Evolutionary conservation across 2,888 invertebrate species (phyloP).

Genomic region (Drosophila paramelanica): DNA sequence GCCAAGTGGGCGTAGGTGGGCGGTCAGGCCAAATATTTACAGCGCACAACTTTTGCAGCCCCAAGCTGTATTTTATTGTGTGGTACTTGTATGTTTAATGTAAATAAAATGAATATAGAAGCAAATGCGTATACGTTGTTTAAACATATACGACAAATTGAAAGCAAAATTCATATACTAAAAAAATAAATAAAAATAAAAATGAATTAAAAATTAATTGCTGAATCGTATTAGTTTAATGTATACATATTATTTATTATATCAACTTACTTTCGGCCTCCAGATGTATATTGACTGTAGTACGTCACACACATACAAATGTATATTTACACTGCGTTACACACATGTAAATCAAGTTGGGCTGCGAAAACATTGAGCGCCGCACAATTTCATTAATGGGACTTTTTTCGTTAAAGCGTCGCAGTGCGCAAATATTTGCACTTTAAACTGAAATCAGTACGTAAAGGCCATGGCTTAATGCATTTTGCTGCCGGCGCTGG

Average conservation of each 20-base stretch:
- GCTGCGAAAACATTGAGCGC: conserved; percentile 42
- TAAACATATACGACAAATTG: conserved; percentile 1
- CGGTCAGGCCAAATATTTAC: conserved; percentile 67
- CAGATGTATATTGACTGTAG: conserved; percentile 16
- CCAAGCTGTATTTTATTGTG: conserved; percentile 51
- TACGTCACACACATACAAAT: conserved; percentile 36
- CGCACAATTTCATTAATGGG: conserved; percentile 72
- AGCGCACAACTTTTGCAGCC: conserved; percentile 61
- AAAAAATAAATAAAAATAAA: neutral
- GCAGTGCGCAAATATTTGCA: conserved; percentile 70
- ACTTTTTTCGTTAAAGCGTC: conserved; percentile 53
- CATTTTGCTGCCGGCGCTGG: conserved; percentile 45
- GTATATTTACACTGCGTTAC: neutral
- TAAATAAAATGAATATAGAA: conserved; percentile 24
- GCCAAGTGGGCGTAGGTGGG: conserved; percentile 19
- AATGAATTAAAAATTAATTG: conserved; percentile 1
- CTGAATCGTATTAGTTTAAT: neutral
- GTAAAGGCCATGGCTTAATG: conserved; percentile 53
- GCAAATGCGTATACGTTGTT: conserved; percentile 4
- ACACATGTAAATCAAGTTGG: conserved; percentile 52
- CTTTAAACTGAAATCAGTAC: conserved; percentile 59
- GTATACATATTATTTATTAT: conserved; percentile 1
- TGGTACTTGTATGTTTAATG: conserved; percentile 20
- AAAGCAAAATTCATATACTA: neutral
- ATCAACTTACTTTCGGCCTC: neutral